phyloP scores from a whole-genome alignment of 23 tunicate species.

The Ascidia mentula region DNA sequence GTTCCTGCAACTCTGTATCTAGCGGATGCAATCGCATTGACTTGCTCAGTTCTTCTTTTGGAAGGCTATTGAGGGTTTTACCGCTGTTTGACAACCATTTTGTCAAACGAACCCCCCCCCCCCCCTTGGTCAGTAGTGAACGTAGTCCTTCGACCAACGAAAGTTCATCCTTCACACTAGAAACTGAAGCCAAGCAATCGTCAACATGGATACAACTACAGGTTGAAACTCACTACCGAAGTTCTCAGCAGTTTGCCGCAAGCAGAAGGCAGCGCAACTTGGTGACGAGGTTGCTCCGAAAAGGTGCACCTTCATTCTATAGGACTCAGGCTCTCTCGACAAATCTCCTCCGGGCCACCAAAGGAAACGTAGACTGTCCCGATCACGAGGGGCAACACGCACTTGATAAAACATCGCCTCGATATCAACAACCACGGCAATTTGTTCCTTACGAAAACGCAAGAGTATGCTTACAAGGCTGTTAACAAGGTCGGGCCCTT shows the following conservation, averaged over 20 bases:
- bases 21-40: neutral
- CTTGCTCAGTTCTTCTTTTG: neutral
- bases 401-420: constrained; percentile 60
- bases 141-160: neutral
- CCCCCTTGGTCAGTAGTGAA: neutral
- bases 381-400: constrained; percentile 24
- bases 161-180: neutral
- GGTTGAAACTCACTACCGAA: constrained; percentile 28
- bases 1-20: constrained; percentile 7
- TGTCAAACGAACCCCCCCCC: neutral
- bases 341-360: constrained; percentile 48
- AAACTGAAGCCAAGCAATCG: neutral
- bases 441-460: constrained; percentile 37
- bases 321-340: neutral
- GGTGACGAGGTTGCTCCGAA: too few species aligned
- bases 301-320: constrained; percentile 32
- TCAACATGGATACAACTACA: neutral
- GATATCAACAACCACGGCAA: constrained; percentile 41
- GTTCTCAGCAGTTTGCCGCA: constrained; percentile 23
- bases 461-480: constrained; percentile 34
- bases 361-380: constrained; percentile 23
- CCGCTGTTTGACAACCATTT: neutral
- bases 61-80: neutral
- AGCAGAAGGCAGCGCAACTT: constrained; percentile 20
- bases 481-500: constrained; percentile 47